phyloP scores from a whole-genome alignment of 1,140 invertebrate species.

The Helicoverpa zea region DNA sequence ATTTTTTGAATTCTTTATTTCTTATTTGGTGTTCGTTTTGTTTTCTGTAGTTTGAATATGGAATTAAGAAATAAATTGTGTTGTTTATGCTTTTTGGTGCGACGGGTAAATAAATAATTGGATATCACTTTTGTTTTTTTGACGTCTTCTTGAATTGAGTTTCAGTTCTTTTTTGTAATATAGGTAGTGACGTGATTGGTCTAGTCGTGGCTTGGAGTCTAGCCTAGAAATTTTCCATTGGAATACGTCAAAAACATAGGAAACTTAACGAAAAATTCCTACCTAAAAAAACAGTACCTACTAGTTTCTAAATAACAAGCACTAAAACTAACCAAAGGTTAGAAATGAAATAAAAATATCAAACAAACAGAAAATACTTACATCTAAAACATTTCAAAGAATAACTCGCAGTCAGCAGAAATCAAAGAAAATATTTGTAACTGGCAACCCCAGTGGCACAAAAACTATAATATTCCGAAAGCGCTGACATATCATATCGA shows the following conservation, averaged over 20 bases:
- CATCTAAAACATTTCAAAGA: not conserved
- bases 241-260: too few relatives aligned
- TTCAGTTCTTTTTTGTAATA: not conserved
- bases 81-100: conserved; percentile 18
- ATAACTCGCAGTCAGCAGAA: not conserved
- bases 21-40: conserved; percentile 15
- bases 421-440: conserved; percentile 12
- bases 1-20: conserved; percentile 17
- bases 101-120: conserved; percentile 12
- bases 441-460: not conserved
- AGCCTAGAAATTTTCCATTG: too few relatives aligned
- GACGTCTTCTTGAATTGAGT: not conserved
- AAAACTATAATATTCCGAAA: conserved; percentile 2
- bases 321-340: too few relatives aligned
- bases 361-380: not conserved
- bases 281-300: too few relatives aligned
- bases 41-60: conserved; percentile 26
- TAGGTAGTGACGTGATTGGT: too few relatives aligned
- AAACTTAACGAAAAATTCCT: too few relatives aligned
- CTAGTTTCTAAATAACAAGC: too few relatives aligned
- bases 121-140: not conserved
- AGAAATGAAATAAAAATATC: not conserved
- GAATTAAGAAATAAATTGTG: conserved; percentile 25
- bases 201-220: too few relatives aligned
- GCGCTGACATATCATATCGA: not conserved